Conservation (phyloP, 2,113 vertebrate species). For the Carettochelys insculpta region DNA sequence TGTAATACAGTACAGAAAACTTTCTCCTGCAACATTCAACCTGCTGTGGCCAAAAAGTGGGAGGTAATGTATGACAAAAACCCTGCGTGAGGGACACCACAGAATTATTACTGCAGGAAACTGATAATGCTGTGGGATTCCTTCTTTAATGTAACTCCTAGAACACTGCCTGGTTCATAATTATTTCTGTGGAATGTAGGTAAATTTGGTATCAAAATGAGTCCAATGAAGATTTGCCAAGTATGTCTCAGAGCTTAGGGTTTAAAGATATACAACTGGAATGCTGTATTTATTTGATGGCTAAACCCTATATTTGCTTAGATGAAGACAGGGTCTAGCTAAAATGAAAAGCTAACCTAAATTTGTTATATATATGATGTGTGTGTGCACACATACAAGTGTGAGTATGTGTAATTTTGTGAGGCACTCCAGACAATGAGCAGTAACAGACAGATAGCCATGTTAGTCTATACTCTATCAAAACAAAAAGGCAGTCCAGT, state of each 20-base stretch:
- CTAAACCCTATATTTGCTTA: neutral
- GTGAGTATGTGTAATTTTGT: no score
- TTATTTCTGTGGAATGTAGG: neutral
- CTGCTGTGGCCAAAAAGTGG: rapidly evolving
- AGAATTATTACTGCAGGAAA: neutral
- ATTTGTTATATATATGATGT: neutral
- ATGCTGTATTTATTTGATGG: neutral
- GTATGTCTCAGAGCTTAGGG: neutral
- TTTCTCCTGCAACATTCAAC: neutral
- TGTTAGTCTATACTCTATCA: no score
- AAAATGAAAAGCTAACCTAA: neutral
- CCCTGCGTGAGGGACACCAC: neutral
- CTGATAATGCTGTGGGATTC: neutral
- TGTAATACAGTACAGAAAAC: neutral
- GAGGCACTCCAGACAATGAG: no score
- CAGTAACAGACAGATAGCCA: no score
- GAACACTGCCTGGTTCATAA: neutral
- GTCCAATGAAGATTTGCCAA: neutral
- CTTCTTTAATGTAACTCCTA: neutral
- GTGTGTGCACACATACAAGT: no score
- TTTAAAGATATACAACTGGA: neutral
- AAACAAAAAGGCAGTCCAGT: no score
- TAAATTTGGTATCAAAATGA: neutral
- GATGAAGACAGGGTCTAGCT: neutral
- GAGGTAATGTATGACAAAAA: neutral